Base-by-base conservation (phyloP, 2,888 invertebrate genomes). In the Nesidiocoris tenuis region DNA sequence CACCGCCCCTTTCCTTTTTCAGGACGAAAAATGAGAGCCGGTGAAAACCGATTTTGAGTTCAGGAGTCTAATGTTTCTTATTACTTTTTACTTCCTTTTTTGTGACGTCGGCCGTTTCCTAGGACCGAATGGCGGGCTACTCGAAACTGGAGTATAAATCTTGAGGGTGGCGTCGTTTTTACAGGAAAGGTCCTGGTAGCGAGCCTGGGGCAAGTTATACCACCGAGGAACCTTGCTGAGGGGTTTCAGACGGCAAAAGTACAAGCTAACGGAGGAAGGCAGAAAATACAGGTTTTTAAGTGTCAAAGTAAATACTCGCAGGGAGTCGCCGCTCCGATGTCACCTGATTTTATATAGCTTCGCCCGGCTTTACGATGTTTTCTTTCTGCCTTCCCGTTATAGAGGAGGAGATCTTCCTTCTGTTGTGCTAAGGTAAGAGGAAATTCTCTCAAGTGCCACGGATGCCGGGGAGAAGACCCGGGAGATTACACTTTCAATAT, bases 11-110 rank as follows among this genome's bases (percentile, higher is more conserved):
- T 23, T 70, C 23, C 21, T 59, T 9, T 18, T 3, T 12, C 12
- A 39, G 12, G 39, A n/a, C 39, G 39, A 39, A 39, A 39, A 39
- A 39, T 12, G 39, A 3, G 39, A 39, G 12, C 3, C 5, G 39
- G 12, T 39, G 39, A 12, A 39, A 39, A 39, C n/a, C 7, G 22
- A 55, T 18, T 55, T 25, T 67, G 67, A 55, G 24, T 72, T 39
- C 1, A 21, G 19, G 61, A 72, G 72, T 54, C 61, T 39, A 72
- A 72, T 39, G 72, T 72, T 61, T 72, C 72, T 61, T 61, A 72
- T 72, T 72, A 63, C 72, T 72, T 39, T 24, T 18, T 56, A 56
- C 67, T 67, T 59, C 22, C 57, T 24, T 59, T 57, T 59, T 24
- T 59, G 59, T 59, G 39, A 39, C 39, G 39, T 39, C 39, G 12